Evolutionary conservation across 2,113 vertebrate genomes (phyloP), one percentile per base, ranked within the genome.

Genomic region (Xenus cinereus): DNA sequence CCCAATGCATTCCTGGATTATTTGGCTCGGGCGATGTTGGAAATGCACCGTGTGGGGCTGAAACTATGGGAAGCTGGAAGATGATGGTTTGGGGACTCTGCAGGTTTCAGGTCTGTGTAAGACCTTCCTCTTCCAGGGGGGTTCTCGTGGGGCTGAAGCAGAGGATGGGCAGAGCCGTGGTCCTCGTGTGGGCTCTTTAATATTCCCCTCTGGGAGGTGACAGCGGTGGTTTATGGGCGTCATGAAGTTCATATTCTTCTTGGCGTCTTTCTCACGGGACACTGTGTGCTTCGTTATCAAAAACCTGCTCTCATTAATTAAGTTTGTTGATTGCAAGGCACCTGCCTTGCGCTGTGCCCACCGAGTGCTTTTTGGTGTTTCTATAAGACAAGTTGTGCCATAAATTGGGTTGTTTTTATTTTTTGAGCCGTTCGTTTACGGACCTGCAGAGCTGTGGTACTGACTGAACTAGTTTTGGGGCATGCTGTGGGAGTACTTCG

Each of bases 121-220:
- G 28, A 8, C 37, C 27, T 5, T 45, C 50, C 46, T 72, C 48
- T 35, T n/a, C 39, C 66, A 3, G 1, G 0, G 0, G 6, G 23
- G 9, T 28, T 75, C 13, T 30, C 0, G 0, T 26, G 57, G 24
- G 7, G 80, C 43, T 39, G 91, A 17, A 12, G 57, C 17, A 10
- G 71, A 12, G 59, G 41, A 6, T 1, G 1, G 33, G 63, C 53
- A 57, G 48, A 50, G 89, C 83, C 33, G 22, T 5, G 33, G 48
- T 27, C 48, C 37, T 17, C 6, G n/a, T 7, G 1, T 0, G 51
- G 21, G 32, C 18, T 73, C 30, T 22, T 53, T 26, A 23, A 2
- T 4, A 0, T 30, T 23, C 63, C 57, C 37, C 2, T 1, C 33
- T 32, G 74, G 11, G 6, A 28, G 30, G 76, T 19, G 81, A 4